Evolutionary conservation across 2,113 vertebrate species (phyloP), one percentile per base, ranked within the genome.

Genomic region (Alectura lathami): DNA sequence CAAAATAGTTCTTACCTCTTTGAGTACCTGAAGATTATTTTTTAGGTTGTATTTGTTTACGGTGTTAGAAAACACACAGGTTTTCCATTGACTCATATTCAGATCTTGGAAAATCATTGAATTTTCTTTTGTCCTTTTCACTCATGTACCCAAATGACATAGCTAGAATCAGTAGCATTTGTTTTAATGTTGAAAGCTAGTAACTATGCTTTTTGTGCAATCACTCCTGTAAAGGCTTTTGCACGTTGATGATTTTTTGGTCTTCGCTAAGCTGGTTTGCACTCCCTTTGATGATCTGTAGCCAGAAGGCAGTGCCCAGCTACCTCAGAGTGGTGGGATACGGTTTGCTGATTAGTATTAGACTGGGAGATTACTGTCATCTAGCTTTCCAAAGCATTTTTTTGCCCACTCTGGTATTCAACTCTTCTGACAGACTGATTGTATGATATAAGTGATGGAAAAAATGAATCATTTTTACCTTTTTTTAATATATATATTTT

Each of bases 361-460:
- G 16, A 2, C 22, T 79, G 45, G 20, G 53, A 60, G 6, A 32
- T 40, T 45, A 15, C 15, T 72, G 5, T 34, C 40, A 18, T 38
- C 83, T 42, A 54, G 38, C 17, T 34, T 79, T 64, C 43, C 56
- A 10, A 6, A 56, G 2, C n/a, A 24, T 57, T 67, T 18, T 45
- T 7, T 14, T 16, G 1, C 3, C 27, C 2, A 0, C 13, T 3
- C 9, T 6, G 3, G 0, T 62, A 36, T 63, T 67, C 54, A 82
- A 21, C 7, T 68, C 15, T 51, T 12, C 18, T 63, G 50, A 48
- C 3, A 12, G 60, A 32, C 3, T 70, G 17, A 27, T 81, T 77
- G 11, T 72, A 34, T 67, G 48, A 66, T 16, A 80, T 17, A 72
- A 89, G 66, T 32, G 0, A 48, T 68, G 16, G 24, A 16, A 80